phyloP scores from a whole-genome alignment of 2,797 vertebrate genomes.

The Pipistrellus pygmaeus region DNA sequence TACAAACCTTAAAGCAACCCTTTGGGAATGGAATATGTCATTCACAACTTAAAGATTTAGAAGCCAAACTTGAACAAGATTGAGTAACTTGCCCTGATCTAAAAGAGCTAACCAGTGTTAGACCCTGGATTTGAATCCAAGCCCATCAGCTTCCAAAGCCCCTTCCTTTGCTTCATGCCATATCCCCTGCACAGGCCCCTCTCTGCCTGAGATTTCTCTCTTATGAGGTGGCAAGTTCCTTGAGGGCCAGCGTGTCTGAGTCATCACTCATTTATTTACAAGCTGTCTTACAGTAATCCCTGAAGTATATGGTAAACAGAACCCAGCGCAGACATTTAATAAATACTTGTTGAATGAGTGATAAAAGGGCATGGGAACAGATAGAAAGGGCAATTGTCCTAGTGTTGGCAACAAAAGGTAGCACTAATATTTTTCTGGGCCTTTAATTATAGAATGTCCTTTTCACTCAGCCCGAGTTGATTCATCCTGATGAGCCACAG shows the following conservation, averaged over 20 bases:
- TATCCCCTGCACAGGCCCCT: not conserved
- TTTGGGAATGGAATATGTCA: not conserved
- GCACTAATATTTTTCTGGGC: not conserved
- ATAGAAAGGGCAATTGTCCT: not conserved
- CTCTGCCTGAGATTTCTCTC: not conserved
- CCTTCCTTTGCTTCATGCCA: not conserved
- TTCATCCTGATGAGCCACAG: not conserved
- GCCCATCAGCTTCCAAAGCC: not conserved
- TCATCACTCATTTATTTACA: not conserved
- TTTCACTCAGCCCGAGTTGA: not conserved
- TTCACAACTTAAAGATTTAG: conserved; percentile 26
- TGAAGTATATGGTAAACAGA: not conserved
- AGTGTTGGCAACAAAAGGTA: not conserved
- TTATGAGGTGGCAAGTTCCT: not conserved
- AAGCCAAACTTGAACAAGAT: conserved; percentile 32
- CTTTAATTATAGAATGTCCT: conserved; percentile 16
- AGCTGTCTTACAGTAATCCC: conserved; percentile 13
- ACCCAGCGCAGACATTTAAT: not conserved
- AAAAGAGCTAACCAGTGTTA: not conserved
- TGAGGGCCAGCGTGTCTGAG: not conserved
- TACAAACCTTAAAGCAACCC: not conserved
- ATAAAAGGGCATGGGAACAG: not conserved
- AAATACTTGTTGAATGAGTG: not conserved
- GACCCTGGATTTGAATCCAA: not conserved
- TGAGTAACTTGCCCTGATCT: not conserved